Conservation (phyloP, 2,113 vertebrate genomes). For the Atrichornis clamosus region DNA sequence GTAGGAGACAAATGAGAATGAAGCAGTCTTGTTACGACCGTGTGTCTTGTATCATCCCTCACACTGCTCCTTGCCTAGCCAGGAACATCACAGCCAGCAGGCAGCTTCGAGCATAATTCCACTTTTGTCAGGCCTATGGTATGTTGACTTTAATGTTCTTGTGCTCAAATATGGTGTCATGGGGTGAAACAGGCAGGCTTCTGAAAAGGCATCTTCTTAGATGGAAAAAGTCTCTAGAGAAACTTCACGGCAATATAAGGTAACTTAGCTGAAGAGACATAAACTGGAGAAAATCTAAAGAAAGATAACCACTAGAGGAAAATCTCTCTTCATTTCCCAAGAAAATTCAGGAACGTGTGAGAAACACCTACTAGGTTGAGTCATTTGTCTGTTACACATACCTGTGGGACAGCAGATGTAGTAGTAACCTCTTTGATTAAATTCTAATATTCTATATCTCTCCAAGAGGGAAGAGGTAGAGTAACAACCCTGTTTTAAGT, state of each 20-base stretch:
- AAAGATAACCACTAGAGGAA: background rate
- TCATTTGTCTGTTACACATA: background rate
- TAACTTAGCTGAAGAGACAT: background rate
- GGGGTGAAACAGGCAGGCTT: background rate
- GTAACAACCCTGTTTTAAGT: background rate
- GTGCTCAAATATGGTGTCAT: background rate
- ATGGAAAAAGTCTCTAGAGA: background rate
- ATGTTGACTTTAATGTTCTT: background rate
- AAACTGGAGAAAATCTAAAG: background rate
- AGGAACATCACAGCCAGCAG: background rate
- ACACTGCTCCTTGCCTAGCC: fast-evolving
- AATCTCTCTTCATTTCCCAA: background rate
- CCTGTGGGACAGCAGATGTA: background rate
- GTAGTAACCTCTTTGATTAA: background rate
- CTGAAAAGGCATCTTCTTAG: background rate
- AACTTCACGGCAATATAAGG: background rate
- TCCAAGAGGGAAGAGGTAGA: background rate
- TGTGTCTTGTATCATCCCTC: background rate
- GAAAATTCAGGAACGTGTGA: background rate
- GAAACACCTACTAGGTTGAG: background rate
- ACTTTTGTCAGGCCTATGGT: background rate
- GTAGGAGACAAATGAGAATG: background rate
- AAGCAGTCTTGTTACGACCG: background rate
- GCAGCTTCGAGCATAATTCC: background rate
- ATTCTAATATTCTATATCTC: background rate